Evolutionary conservation across 2,888 invertebrate species (phyloP).

Genomic region (Argynnis bischoffii): DNA sequence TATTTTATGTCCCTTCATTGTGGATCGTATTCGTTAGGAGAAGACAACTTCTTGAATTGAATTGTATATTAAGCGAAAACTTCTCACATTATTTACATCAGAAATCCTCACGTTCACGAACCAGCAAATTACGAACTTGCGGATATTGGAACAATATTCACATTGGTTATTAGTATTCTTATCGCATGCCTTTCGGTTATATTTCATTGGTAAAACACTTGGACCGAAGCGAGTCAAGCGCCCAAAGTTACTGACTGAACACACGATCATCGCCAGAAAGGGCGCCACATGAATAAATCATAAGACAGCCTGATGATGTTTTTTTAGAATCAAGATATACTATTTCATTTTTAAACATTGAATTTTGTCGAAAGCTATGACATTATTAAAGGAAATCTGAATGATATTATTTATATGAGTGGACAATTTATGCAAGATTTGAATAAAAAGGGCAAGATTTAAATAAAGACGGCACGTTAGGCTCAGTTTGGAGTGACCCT

Average conservation of each 20-base stretch:
- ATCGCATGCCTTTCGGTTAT: conserved; percentile 37
- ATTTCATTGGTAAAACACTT: conserved; percentile 41
- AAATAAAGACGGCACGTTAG: too few species aligned
- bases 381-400: too few species aligned
- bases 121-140: conserved; percentile 43
- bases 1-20: too few species aligned
- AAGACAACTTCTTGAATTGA: background rate
- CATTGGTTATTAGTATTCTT: conserved; percentile 41
- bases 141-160: conserved; percentile 38
- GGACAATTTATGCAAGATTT: too few species aligned
- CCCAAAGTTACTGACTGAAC: conserved; percentile 12
- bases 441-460: too few species aligned
- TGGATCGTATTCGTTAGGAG: background rate
- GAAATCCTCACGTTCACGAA: conserved; percentile 30
- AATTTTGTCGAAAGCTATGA: too few species aligned
- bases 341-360: too few species aligned
- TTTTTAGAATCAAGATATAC: background rate
- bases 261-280: conserved; percentile 4
- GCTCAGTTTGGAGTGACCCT: too few species aligned
- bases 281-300: conserved; percentile 14
- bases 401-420: too few species aligned
- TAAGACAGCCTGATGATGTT: background rate
- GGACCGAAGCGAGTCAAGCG: conserved; percentile 38
- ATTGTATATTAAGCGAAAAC: conserved; percentile 10
- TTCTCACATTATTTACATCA: conserved; percentile 20